Base-by-base conservation (phyloP, 2,113 vertebrate genomes). In the Mesoclemmys tuberculata region DNA sequence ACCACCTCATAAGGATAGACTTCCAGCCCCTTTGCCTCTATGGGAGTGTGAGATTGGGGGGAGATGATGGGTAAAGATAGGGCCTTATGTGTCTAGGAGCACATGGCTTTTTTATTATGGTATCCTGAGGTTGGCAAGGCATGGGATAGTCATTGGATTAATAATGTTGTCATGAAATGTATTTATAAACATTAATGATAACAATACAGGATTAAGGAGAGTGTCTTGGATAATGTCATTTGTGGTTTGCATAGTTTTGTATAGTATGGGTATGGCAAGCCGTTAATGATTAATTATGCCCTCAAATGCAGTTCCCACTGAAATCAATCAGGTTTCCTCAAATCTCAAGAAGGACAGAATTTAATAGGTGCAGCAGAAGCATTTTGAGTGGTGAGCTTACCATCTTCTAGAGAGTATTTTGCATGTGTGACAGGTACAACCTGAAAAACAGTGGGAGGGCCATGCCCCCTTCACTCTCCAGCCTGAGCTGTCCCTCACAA, bases 181-280 rank as follows among this genome's bases (percentile, higher is more conserved):
- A 86, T 88, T 49, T 96, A 94, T 94, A 96, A 96, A 96, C 94
- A 97, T 82, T 94, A 95, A 96, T 94, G 89, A 95, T 96, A 84
- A 84, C 85, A 83, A 6, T 84, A 94, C 74, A 92, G 74, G 85
- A 89, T 80, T 85, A 52, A 90, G 87, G 90, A 74, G 46, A 13
- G 21, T 82, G 78, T 79, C 95, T 93, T 97, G 18, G 41, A 54
- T 54, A 75, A 55, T 71, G 13, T 74, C 38, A 55, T 74, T 75
- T 55, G n/a, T 35, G 27, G 97, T 95, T 91, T 44, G 71, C 5
- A 26, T 58, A 48, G 27, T 97, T 95, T 91, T 44, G 71, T 4
- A 44, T 58, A 48, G 4, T 96, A 87, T 93, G 97, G 86, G 85
- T 94, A 92, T 92, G 64, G 82, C 90, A 93, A 95, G 77, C 87